Evolutionary conservation across 1,140 invertebrate species (phyloP), one percentile per base, ranked within the genome.

Genomic region (Zaprionus kolodkinae): DNA sequence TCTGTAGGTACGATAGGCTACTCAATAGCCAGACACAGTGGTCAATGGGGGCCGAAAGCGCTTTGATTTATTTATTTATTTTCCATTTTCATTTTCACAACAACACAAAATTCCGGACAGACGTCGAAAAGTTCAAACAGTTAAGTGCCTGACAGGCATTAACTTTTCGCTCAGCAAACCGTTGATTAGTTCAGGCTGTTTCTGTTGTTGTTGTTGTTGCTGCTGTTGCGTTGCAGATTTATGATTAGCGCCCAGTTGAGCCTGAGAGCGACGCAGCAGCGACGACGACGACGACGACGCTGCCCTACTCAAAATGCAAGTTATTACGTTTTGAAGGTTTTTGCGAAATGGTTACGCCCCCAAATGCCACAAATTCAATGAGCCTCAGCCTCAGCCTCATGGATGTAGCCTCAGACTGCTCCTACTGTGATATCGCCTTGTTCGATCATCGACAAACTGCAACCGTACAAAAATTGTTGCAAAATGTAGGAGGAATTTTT

Each of bases 271-370:
- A 30, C 35, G 36, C 70, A 38, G 54, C 66, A 27, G n/a, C 81
- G 75, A 86, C 83, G 83, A n/a, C n/a, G n/a, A 48, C 66, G 21
- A 21, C 80, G 78, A 45, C 72, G 77, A 64, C 66, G 72, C 45
- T 88, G 84, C 84, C 84, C 84, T 87, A 87, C 84, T 87, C 84
- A 84, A 87, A 87, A 87, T 88, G 84, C 84, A 87, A 87, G 84
- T 88, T 87, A 87, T 87, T 87, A 88, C 76, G 61, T 72, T 80
- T 88, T 79, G 77, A 88, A 87, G 84, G 84, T 82, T 87, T 76
- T 82, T 79, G 83, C 83, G 76, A 87, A 87, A 87, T 68, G 45
- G 15, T 60, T 48, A 63, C 83, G 84, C 84, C 84, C 59, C 82
- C 81, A 80, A 88, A 88, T 87, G 84, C 84, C 84, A 88, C 64